A percentile compares a stretch with the other conserved stretches of the same genome.
phyloP scores from a whole-genome alignment of 2,113 vertebrate genomes.

The Euleptes europaea region DNA sequence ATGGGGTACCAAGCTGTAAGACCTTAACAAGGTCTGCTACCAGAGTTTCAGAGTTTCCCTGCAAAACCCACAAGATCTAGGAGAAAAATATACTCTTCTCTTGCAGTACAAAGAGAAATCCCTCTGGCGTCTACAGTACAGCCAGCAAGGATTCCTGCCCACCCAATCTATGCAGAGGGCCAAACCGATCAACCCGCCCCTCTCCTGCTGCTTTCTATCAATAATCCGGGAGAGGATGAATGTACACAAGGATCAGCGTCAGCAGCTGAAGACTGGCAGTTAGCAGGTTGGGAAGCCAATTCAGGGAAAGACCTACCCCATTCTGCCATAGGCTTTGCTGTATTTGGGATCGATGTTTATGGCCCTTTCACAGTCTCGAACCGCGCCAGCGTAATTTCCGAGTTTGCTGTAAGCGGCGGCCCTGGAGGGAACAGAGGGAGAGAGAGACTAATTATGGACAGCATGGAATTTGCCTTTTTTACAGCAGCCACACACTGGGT shows the following conservation, averaged over 20 bases:
- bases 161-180: no score
- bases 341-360: constrained; percentile 93
- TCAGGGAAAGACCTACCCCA: constrained; percentile 81
- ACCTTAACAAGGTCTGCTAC: not conserved
- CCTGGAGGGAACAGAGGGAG: constrained; percentile 67
- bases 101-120: not conserved
- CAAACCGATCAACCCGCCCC: no score
- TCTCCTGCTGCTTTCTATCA: no score
- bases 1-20: no score
- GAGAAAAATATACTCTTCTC: not conserved
- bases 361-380: constrained; percentile 92
- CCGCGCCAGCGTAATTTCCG: constrained; percentile 91
- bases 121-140: not conserved
- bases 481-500: no score
- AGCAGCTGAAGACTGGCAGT: not conserved
- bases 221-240: no score
- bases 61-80: no score
- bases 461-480: no score
- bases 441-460: no score
- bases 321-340: constrained; percentile 97
- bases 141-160: not conserved
- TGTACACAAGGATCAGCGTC: not conserved
- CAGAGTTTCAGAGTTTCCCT: not conserved
- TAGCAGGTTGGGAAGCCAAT: rapidly evolving
- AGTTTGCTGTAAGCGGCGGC: constrained; percentile 96